phyloP scores from a whole-genome alignment of 2,113 vertebrate species.

The Saccopteryx bilineata region DNA sequence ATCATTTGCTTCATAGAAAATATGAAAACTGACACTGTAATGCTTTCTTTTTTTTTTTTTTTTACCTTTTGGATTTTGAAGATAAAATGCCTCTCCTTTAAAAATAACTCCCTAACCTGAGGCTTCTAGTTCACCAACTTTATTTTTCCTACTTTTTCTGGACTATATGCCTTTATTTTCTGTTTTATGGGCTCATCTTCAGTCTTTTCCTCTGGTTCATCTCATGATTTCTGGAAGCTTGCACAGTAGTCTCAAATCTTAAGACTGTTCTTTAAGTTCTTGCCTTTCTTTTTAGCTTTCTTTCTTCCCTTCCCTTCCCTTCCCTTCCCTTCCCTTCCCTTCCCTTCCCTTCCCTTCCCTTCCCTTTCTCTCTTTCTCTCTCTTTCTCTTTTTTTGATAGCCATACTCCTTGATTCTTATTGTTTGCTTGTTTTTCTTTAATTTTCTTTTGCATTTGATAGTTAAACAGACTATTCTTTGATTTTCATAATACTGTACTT shows the following conservation, averaged over 20 bases:
- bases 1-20: conserved; percentile 38
- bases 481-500: conserved; percentile 41
- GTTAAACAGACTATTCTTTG: neutral
- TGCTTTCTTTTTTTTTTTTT: neutral
- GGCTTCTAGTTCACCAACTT: conserved; percentile 26
- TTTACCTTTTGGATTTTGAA: conserved; percentile 48
- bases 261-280: neutral
- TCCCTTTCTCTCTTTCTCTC: neutral
- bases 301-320: neutral
- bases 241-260: neutral
- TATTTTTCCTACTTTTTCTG: neutral
- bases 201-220: neutral
- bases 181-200: conserved; percentile 35
- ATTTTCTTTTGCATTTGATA: conserved; percentile 31
- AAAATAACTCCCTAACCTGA: conserved; percentile 30
- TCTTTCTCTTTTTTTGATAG: neutral
- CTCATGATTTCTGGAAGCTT: conserved; percentile 33
- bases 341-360: neutral
- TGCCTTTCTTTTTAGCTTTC: neutral
- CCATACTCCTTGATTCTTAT: neutral
- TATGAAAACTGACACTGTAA: neutral
- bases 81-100: conserved; percentile 48
- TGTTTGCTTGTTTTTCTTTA: conserved; percentile 30
- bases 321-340: too few relatives aligned
- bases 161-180: conserved; percentile 28